These are phyloP conservation scores for Mnemiopsis leidyi DNA, from an alignment of 37 sponge, comb jelly and placozoan species.

Conservation along the genomic window DNA sequence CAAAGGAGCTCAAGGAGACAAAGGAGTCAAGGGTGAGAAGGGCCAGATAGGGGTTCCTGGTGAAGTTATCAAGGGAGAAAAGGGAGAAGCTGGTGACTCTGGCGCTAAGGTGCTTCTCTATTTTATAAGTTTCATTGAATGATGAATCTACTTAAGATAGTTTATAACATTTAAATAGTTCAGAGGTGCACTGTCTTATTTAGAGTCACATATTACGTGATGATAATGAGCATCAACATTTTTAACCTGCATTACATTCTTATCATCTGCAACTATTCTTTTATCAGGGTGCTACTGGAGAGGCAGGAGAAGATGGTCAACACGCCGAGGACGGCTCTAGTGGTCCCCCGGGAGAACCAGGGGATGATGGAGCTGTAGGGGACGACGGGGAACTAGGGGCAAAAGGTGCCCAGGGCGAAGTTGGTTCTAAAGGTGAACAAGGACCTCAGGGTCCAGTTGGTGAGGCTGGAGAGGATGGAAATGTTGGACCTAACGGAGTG, in stretches of 20 bases:
- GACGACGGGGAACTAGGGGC: neutral
- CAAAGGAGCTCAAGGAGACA: neutral
- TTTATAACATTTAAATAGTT: too few species aligned
- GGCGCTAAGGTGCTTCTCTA: conserved; percentile 6
- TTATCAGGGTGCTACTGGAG: conserved; percentile 27
- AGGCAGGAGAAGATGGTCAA: neutral
- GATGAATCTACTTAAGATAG: too few species aligned
- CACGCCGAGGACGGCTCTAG: neutral
- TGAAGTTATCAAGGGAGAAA: neutral
- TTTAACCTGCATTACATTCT: too few species aligned
- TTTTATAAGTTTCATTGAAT: too few species aligned
- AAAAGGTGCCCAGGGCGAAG: neutral
- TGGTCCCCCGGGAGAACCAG: neutral
- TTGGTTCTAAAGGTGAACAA: neutral
- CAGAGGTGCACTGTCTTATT: too few species aligned
- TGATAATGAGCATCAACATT: too few species aligned
- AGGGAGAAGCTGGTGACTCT: neutral
- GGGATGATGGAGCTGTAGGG: neutral
- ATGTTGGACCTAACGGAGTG: neutral
- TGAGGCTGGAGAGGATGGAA: neutral
- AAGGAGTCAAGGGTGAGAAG: neutral
- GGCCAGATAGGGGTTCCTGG: conserved; percentile 9
- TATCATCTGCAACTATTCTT: too few species aligned
- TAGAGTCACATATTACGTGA: too few species aligned
- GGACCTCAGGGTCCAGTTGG: neutral